Evolutionary conservation across 2,888 invertebrate genomes (phyloP).

Genomic region (Macrophya alboannulata): DNA sequence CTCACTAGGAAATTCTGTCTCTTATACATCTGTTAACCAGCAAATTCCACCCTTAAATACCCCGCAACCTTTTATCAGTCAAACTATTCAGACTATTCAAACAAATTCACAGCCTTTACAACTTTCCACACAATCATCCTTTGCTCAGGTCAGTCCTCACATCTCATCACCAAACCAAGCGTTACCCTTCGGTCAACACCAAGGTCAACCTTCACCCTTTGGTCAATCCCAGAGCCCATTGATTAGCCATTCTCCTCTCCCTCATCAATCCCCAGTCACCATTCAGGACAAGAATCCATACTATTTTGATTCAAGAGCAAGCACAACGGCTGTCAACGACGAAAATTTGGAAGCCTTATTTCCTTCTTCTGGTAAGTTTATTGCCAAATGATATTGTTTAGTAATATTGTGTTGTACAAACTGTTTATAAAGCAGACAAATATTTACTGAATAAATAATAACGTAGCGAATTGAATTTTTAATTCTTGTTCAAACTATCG

Average conservation of each 20-base stretch:
- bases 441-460: constrained; percentile 4
- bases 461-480: not conserved
- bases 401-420: not conserved
- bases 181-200: constrained; percentile 69
- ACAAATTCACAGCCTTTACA: constrained; percentile 64
- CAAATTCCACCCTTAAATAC: constrained; percentile 66
- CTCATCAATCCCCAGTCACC: constrained; percentile 77
- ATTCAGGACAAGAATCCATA: constrained; percentile 74
- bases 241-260: constrained; percentile 73
- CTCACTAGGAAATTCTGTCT: constrained; percentile 68
- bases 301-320: constrained; percentile 73
- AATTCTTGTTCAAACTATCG: constrained; percentile 7
- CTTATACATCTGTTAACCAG: constrained; percentile 71
- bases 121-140: constrained; percentile 65
- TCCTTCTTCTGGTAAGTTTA: constrained; percentile 82
- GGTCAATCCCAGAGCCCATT: constrained; percentile 75
- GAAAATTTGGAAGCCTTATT: constrained; percentile 84
- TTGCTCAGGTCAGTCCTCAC: constrained; percentile 66
- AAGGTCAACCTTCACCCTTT: constrained; percentile 70
- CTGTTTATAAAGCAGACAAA: not conserved
- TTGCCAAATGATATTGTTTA: not conserved
- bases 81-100: constrained; percentile 66
- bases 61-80: constrained; percentile 68
- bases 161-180: constrained; percentile 74
- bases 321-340: constrained; percentile 68